These are phyloP conservation scores for Trypoxylon attenuatum DNA, from an alignment of 2,888 invertebrate genomes.

Conservation along the genomic window DNA sequence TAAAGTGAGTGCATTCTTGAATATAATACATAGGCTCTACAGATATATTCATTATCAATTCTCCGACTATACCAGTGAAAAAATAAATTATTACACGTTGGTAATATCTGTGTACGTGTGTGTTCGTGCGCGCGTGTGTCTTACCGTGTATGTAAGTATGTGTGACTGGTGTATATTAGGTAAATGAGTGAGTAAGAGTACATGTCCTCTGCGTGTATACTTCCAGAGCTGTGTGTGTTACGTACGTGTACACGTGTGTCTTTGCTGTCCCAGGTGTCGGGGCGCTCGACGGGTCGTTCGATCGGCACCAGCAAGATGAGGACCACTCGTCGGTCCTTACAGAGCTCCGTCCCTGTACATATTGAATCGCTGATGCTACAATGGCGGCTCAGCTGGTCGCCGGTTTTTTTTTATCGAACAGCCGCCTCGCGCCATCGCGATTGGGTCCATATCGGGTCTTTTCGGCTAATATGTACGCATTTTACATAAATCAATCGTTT, in stretches of 20 bases:
- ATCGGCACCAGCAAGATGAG: slow-evolving; percentile 10
- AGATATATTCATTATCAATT: slow-evolving; percentile 68
- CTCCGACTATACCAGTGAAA: slow-evolving; percentile 73
- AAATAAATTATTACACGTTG: slow-evolving; percentile 74
- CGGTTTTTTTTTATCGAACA: slow-evolving; percentile 40
- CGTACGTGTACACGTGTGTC: slow-evolving; percentile 37
- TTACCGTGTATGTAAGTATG: slow-evolving; percentile 4
- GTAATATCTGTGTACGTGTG: slow-evolving; percentile 64
- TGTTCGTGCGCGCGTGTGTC: slow-evolving; percentile 3
- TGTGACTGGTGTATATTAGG: slow-evolving; percentile 3
- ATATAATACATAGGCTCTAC: slow-evolving; percentile 74
- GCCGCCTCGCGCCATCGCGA: slow-evolving; percentile 44
- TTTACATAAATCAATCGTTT: slow-evolving; percentile 21
- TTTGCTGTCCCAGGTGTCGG: slow-evolving; percentile 38
- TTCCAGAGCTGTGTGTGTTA: background rate
- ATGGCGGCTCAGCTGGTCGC: slow-evolving; percentile 7
- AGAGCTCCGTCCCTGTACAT: background rate
- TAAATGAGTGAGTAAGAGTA: background rate
- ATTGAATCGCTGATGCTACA: background rate
- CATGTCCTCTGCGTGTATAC: background rate
- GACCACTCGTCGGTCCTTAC: background rate
- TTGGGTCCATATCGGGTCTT: slow-evolving; percentile 49
- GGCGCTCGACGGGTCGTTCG: slow-evolving; percentile 47
- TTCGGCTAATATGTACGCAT: slow-evolving; percentile 34
- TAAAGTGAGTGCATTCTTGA: slow-evolving; percentile 69